Percentiles rank a stretch among this genome's conserved stretches.
Evolutionary conservation across 1,140 invertebrate species (phyloP).

Genomic region (Chironomus striatipennis): DNA sequence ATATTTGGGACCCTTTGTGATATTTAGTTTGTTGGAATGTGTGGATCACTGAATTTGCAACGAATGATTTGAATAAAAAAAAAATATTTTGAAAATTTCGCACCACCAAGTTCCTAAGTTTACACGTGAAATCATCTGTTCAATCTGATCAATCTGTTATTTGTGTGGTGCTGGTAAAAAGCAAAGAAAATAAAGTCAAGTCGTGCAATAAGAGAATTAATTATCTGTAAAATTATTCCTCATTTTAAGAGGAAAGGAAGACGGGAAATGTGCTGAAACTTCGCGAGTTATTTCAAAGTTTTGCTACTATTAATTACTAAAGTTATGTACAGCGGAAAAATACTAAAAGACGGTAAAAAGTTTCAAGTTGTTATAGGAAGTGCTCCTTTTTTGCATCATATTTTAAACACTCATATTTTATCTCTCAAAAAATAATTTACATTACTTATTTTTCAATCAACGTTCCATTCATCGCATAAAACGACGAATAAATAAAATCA

Average conservation of each 20-base stretch:
- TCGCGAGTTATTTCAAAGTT: conserved; percentile 18
- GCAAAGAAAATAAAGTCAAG: neutral
- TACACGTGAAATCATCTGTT: too few species aligned
- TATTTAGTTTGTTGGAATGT: too few species aligned
- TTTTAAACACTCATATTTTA: neutral
- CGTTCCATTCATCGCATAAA: neutral
- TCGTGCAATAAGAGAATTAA: neutral
- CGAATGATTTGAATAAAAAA: too few species aligned
- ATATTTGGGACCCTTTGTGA: too few species aligned
- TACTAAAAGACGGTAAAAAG: neutral
- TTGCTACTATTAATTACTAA: conserved; percentile 18
- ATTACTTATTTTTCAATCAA: neutral
- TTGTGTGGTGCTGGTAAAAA: too few species aligned
- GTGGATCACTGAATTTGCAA: too few species aligned
- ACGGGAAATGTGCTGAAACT: neutral
- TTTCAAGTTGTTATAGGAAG: neutral
- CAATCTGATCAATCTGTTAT: too few species aligned
- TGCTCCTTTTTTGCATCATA: neutral
- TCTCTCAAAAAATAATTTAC: neutral
- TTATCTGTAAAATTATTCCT: neutral
- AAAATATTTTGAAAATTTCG: too few species aligned
- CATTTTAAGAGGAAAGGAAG: neutral
- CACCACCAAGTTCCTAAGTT: too few species aligned
- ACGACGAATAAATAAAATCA: too few species aligned
- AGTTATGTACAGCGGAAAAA: neutral